A percentile compares a stretch with the other conserved stretches of the same genome.
phyloP scores from a whole-genome alignment of 2,797 vertebrate genomes.

The Vireo griseus region DNA sequence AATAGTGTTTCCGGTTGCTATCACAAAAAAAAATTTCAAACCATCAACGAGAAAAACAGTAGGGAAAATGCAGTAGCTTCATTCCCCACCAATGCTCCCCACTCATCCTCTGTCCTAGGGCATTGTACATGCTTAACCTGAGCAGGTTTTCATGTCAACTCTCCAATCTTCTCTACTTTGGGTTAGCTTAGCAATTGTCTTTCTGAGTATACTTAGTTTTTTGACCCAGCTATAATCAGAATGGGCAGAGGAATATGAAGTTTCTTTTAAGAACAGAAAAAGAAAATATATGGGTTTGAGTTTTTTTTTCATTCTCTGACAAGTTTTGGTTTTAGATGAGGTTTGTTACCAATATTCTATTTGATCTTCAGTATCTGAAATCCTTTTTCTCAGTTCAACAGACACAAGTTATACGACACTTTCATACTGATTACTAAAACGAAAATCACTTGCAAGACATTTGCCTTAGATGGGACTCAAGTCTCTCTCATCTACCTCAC shows the following conservation, averaged over 20 bases:
- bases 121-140: not conserved
- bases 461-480: not conserved
- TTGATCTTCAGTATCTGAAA: not conserved
- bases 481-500: not conserved
- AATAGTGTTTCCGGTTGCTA: not conserved
- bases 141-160: slow-evolving; percentile 56
- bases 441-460: not conserved
- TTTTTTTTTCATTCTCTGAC: not conserved
- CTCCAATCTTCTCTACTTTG: slow-evolving; percentile 12
- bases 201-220: not conserved
- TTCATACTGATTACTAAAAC: not conserved
- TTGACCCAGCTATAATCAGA: not conserved
- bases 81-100: not conserved
- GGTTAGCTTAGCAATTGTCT: not conserved
- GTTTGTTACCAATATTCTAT: not conserved
- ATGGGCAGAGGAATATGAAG: not conserved
- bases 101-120: not conserved
- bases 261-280: not conserved
- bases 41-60: slow-evolving; percentile 8
- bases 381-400: not conserved
- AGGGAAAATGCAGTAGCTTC: not conserved
- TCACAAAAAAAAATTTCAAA: not conserved
- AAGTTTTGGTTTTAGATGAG: not conserved
- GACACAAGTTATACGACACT: not conserved
- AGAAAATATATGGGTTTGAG: rapidly evolving